Percentiles rank a stretch among this genome's conserved stretches.
phyloP scores from a whole-genome alignment of 2,113 vertebrate species.

The Empidonax alnorum region DNA sequence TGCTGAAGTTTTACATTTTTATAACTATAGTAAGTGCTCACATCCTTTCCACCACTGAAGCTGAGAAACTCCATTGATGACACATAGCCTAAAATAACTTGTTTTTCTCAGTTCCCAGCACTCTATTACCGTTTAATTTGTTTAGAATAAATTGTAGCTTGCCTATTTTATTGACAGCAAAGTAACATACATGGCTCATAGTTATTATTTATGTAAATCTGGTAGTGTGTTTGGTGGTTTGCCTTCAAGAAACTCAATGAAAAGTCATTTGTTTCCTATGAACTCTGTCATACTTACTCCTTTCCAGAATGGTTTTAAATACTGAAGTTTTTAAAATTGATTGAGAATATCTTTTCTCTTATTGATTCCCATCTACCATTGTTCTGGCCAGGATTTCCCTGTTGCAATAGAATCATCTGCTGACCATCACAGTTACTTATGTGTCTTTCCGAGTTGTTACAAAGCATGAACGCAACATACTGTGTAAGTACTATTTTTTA shows the following conservation, averaged over 20 bases:
- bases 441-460: not conserved
- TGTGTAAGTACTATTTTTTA: not conserved
- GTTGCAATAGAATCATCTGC: not conserved
- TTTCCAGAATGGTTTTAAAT: not conserved
- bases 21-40: not conserved
- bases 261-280: not conserved
- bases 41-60: not conserved
- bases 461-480: not conserved
- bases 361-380: not conserved
- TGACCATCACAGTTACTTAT: not conserved
- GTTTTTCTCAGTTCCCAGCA: not conserved
- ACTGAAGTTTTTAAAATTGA: not conserved
- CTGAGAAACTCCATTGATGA: constrained; percentile 6
- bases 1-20: not conserved
- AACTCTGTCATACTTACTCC: not conserved
- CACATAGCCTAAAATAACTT: not conserved
- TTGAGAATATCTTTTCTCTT: not conserved
- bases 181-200: not conserved
- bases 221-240: not conserved
- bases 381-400: not conserved
- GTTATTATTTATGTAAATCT: not conserved
- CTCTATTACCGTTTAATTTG: not conserved
- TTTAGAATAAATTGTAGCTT: not conserved
- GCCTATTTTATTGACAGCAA: not conserved
- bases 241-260: not conserved